Evolutionary conservation across 2,888 invertebrate genomes (phyloP).

Genomic region (Leptarthrus brevirostris): DNA sequence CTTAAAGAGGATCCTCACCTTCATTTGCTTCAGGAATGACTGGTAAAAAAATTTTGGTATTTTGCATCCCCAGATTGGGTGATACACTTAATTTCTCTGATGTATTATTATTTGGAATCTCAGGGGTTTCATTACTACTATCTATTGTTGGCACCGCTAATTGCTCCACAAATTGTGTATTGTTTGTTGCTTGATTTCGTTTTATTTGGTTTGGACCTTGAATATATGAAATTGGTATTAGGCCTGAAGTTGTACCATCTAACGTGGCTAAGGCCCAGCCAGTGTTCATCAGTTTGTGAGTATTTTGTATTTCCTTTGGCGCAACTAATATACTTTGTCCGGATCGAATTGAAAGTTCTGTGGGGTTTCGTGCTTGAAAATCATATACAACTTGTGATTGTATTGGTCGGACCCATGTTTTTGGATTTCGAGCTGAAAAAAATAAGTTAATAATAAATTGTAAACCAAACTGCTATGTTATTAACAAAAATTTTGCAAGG

Average conservation of each 20-base stretch:
- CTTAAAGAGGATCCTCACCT: neutral
- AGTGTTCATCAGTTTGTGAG: slow-evolving; percentile 72
- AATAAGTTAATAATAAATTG: slow-evolving; percentile 13
- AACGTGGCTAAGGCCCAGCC: slow-evolving; percentile 77
- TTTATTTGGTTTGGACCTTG: slow-evolving; percentile 50
- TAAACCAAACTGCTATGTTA: neutral
- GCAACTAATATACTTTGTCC: slow-evolving; percentile 86
- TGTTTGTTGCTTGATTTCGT: neutral
- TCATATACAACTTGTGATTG: slow-evolving; percentile 78
- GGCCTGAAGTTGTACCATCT: slow-evolving; percentile 72
- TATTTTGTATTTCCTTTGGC: slow-evolving; percentile 83
- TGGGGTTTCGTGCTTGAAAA: slow-evolving; percentile 77
- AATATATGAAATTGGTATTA: slow-evolving; percentile 75
- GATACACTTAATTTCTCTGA: neutral
- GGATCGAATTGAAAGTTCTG: slow-evolving; percentile 81
- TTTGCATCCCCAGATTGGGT: neutral
- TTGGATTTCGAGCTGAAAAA: slow-evolving; percentile 73
- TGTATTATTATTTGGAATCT: neutral
- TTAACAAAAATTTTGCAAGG: neutral
- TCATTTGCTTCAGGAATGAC: slow-evolving; percentile 35
- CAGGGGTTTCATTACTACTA: neutral
- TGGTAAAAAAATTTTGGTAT: neutral
- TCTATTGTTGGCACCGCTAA: neutral
- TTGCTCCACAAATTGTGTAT: neutral
- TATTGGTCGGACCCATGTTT: slow-evolving; percentile 77